phyloP scores from a whole-genome alignment of 2,113 vertebrate species.

The Miniopterus natalensis region DNA sequence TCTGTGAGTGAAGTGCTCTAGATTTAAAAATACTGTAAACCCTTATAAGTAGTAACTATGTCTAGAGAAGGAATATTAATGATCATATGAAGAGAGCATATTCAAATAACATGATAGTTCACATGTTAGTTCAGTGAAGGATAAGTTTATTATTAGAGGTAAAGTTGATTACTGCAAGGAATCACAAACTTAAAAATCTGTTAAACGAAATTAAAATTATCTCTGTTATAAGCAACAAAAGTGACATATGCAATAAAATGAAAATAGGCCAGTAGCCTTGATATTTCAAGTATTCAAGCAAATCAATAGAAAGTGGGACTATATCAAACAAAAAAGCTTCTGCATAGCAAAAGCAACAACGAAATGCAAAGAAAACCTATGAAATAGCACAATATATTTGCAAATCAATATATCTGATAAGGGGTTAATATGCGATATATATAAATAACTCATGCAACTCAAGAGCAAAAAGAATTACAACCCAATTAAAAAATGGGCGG shows the following conservation, averaged over 20 bases:
- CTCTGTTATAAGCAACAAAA: not conserved
- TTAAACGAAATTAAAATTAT: slow-evolving; percentile 18
- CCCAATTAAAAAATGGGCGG: not conserved
- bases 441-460: not conserved
- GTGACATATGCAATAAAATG: not conserved
- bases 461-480: not conserved
- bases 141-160: not conserved
- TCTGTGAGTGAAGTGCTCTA: not conserved
- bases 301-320: not conserved
- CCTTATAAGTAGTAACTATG: not conserved
- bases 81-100: not conserved
- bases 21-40: not conserved
- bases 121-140: not conserved
- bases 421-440: not conserved
- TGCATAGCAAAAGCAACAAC: not conserved
- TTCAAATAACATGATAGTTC: not conserved
- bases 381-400: not conserved
- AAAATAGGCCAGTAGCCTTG: not conserved
- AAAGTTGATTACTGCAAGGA: not conserved
- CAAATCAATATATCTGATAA: slow-evolving; percentile 4
- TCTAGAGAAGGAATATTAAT: not conserved
- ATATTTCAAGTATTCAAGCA: slow-evolving; percentile 14
- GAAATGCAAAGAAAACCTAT: not conserved
- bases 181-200: not conserved
- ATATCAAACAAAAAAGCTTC: not conserved